Base-by-base conservation (phyloP, 2,797 vertebrate genomes). In the Setipinna tenuifilis region DNA sequence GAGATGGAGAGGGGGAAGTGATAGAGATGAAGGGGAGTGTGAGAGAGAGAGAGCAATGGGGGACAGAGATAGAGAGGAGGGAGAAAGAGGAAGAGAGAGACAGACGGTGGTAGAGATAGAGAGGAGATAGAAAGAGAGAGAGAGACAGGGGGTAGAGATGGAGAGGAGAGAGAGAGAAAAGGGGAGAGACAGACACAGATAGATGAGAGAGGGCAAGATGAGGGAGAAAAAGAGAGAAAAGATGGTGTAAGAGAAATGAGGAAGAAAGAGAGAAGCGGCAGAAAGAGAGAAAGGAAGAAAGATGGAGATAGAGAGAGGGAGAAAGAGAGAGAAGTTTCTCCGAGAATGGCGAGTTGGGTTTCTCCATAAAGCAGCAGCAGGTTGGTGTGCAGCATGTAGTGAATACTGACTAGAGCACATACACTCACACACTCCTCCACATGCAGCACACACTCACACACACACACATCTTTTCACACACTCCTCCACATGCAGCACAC, bases 381-480 rank as follows among this genome's bases (percentile, higher is more conserved):
- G 68, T 81, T 85, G 25, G 65, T 71, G 61, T 21, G 46, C 50
- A 75, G 41, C 16, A 46, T 65, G 59, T 16, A 17, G 75, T 21
- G 48, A 86, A 17, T 28, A 35, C 80, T 61, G 0, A 86, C 35
- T 81, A 83, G 16, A 61, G 28, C 48, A 54, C 16, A 17, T 85
- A 28, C 75, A 88, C 83, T 57, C 58, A 71, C 31, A 11, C 65
- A 31, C 10, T 71, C 11, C 65, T 35, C 25, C 65, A 31, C 65
- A 71, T 71, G 25, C 65, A 71, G 25, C 65, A 28, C 65, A 16
- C 28, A 31, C 65, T 28, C 65, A 31, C 81, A 58, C 65, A 68
- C 35, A 46, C 83, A 80, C 80, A 83, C 83, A 85, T 57, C 83
- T 48, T 75, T 31, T 59, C 62, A 80, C 50, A 83, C 81, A 82